Evolutionary conservation across 2,888 invertebrate species (phyloP).

Genomic region (Rhodophaea formosa): DNA sequence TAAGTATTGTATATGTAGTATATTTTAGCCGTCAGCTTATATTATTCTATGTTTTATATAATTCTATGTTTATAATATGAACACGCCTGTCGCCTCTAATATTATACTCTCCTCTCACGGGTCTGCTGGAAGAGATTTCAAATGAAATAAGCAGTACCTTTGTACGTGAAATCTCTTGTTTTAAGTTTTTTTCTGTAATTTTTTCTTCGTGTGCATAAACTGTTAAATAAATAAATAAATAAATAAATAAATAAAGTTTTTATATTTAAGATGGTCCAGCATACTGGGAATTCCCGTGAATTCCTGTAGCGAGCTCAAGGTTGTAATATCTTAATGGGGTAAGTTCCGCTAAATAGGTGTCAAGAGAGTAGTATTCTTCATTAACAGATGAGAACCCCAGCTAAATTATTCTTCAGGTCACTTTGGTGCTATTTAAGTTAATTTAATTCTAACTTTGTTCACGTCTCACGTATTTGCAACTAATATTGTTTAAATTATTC

Average conservation of each 20-base stretch:
- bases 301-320: conserved; percentile 47
- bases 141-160: too few species aligned
- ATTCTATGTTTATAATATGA: too few species aligned
- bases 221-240: too few species aligned
- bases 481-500: not conserved
- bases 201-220: too few species aligned
- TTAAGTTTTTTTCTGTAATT: too few species aligned
- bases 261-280: not conserved
- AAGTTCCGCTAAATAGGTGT: conserved; percentile 71
- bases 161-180: too few species aligned
- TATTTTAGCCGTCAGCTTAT: too few species aligned
- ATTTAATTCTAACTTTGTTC: conserved; percentile 71
- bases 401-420: conserved; percentile 78
- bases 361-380: conserved; percentile 74
- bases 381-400: conserved; percentile 64
- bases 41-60: too few species aligned
- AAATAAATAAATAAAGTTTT: conserved; percentile 8
- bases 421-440: conserved; percentile 75
- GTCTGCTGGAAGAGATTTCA: too few species aligned
- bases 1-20: too few species aligned
- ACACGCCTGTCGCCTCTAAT: too few species aligned
- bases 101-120: too few species aligned
- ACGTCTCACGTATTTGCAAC: conserved; percentile 57
- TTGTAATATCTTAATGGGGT: conserved; percentile 75
- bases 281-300: conserved; percentile 24